Conservation (phyloP, 2,113 vertebrate genomes). For the Xenotilapia longispinis region DNA sequence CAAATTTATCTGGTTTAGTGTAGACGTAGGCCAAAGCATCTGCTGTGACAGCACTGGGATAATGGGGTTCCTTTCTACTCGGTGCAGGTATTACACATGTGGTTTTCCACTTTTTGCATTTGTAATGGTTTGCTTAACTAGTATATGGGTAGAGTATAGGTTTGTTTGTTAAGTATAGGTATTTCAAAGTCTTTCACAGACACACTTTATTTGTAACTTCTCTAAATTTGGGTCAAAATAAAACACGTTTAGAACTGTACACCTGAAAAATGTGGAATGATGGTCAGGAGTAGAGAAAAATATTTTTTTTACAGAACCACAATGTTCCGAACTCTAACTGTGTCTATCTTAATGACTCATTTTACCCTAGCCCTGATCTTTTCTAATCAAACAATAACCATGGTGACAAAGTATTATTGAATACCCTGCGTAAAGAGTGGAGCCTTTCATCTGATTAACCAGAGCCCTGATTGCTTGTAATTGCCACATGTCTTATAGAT, state of each 20-base stretch:
- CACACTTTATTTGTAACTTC: background rate
- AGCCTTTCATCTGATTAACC: background rate
- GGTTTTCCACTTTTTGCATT: background rate
- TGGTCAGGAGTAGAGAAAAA: background rate
- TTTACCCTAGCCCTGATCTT: background rate
- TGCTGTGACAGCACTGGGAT: background rate
- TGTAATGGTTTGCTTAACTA: background rate
- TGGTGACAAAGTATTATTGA: background rate
- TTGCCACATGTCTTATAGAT: background rate
- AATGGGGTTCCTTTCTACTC: background rate
- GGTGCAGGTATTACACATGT: background rate
- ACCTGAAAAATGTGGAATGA: background rate
- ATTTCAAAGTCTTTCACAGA: background rate
- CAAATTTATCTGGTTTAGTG: background rate
- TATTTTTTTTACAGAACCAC: background rate
- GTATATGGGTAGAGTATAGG: background rate
- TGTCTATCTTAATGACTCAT: background rate
- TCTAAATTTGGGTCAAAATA: background rate
- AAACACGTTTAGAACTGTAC: background rate
- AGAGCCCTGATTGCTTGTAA: background rate
- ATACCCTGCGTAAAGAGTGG: background rate
- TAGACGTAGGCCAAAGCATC: background rate
- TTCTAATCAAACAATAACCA: background rate
- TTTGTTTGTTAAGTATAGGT: background rate
- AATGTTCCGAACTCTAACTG: background rate